A percentile compares a stretch with the other conserved stretches of the same genome.
Conservation (phyloP, 2,113 vertebrate genomes). For the Oostethus manadensis region DNA sequence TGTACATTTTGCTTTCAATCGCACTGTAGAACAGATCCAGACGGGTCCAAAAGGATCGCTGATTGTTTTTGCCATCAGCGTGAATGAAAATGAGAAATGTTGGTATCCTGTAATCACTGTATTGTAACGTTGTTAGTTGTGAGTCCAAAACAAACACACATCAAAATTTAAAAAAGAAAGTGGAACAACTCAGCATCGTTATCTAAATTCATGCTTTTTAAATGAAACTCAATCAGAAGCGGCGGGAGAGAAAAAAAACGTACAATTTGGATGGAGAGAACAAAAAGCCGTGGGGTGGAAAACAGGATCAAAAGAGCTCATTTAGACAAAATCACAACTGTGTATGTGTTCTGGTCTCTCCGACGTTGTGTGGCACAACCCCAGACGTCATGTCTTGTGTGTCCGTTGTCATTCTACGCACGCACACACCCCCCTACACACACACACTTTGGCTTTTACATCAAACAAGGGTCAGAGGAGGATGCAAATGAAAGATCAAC, state of each 20-base stretch:
- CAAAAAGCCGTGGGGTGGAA: slow-evolving; percentile 29
- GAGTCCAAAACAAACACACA: too few species aligned
- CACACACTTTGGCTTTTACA: slow-evolving; percentile 11
- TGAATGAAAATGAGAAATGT: too few species aligned
- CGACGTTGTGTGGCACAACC: neutral
- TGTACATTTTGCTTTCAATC: too few species aligned
- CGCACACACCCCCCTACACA: neutral
- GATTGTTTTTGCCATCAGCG: too few species aligned
- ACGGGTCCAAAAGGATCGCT: too few species aligned
- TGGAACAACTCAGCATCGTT: too few species aligned
- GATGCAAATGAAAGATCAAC: slow-evolving; percentile 46
- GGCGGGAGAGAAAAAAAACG: slow-evolving; percentile 9
- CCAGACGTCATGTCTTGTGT: neutral
- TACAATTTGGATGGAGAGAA: slow-evolving; percentile 16
- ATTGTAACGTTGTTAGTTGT: too few species aligned
- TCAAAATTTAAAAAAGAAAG: too few species aligned
- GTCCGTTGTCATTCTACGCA: slow-evolving; percentile 12
- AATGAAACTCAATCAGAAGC: slow-evolving; percentile 33
- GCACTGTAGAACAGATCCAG: too few species aligned
- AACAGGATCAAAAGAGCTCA: slow-evolving; percentile 45
- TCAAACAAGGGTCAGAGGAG: slow-evolving; percentile 48
- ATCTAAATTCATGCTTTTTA: too few species aligned
- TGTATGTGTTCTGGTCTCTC: neutral
- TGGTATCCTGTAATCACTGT: too few species aligned
- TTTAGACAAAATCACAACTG: slow-evolving; percentile 30